A percentile compares a stretch with the other conserved stretches of the same genome.
Evolutionary conservation across 2,888 invertebrate species (phyloP).

Genomic region (Oligia strigilis): DNA sequence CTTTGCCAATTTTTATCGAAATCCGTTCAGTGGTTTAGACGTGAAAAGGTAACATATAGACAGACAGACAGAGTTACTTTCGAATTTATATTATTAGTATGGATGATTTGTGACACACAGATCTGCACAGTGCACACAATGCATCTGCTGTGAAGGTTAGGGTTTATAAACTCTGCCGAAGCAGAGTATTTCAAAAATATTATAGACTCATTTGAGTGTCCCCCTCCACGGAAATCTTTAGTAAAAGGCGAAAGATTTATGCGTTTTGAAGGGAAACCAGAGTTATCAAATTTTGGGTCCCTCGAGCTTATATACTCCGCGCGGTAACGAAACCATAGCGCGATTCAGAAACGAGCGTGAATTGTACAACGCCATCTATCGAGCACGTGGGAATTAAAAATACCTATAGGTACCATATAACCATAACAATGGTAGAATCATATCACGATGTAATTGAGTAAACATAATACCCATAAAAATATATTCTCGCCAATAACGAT

Average conservation of each 20-base stretch:
- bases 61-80: too few species aligned
- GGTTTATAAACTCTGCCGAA: conserved; percentile 32
- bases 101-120: too few species aligned
- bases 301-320: conserved; percentile 8
- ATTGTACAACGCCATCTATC: conserved; percentile 52
- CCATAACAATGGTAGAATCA: not conserved
- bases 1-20: too few species aligned
- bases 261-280: conserved; percentile 92
- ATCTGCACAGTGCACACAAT: too few species aligned
- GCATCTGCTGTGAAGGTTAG: not conserved
- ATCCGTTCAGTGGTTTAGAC: too few species aligned
- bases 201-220: conserved; percentile 93
- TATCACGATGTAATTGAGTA: not conserved
- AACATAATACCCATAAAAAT: not conserved
- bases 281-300: conserved; percentile 74
- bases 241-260: conserved; percentile 95
- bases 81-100: too few species aligned
- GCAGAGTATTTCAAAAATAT: conserved; percentile 16
- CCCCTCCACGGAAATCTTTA: conserved; percentile 95
- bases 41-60: too few species aligned
- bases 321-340: conserved; percentile 45
- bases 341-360: conserved; percentile 24
- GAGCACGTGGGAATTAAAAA: not conserved
- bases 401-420: not conserved
- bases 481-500: not conserved